These are phyloP conservation scores for Hoplostethus atlanticus DNA, from an alignment of 2,797 vertebrate genomes.

Conservation along the genomic window DNA sequence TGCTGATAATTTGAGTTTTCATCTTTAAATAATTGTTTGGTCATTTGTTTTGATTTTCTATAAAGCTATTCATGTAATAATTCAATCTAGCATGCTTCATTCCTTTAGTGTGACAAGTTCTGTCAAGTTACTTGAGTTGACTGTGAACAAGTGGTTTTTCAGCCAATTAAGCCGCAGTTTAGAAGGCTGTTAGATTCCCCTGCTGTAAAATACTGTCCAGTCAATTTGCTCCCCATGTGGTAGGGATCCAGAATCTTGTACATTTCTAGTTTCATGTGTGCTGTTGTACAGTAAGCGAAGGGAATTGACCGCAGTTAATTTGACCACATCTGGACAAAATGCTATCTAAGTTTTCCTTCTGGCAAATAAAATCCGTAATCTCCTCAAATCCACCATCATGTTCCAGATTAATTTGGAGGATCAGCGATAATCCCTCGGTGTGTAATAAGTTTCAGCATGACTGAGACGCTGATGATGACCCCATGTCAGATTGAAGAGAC, in stretches of 20 bases:
- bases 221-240: not conserved
- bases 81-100: too few species aligned
- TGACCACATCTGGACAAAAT: conserved; percentile 60
- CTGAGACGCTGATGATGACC: conserved; percentile 29
- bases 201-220: not conserved
- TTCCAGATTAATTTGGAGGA: conserved; percentile 69
- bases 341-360: conserved; percentile 42
- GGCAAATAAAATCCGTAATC: conserved; percentile 59
- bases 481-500: conserved; percentile 36
- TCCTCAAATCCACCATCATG: conserved; percentile 54
- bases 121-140: not conserved
- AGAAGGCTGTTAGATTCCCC: not conserved
- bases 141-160: not conserved
- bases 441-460: conserved; percentile 35
- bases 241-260: not conserved
- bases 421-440: conserved; percentile 65
- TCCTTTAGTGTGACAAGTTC: not conserved
- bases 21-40: too few species aligned
- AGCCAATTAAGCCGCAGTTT: not conserved
- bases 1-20: too few species aligned
- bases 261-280: not conserved
- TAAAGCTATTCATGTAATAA: too few species aligned
- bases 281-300: not conserved
- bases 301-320: conserved; percentile 8
- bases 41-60: too few species aligned